A percentile compares a stretch with the other conserved stretches of the same genome.
Conservation (phyloP, 1,140 invertebrate genomes). For the Drosophila sproati region DNA sequence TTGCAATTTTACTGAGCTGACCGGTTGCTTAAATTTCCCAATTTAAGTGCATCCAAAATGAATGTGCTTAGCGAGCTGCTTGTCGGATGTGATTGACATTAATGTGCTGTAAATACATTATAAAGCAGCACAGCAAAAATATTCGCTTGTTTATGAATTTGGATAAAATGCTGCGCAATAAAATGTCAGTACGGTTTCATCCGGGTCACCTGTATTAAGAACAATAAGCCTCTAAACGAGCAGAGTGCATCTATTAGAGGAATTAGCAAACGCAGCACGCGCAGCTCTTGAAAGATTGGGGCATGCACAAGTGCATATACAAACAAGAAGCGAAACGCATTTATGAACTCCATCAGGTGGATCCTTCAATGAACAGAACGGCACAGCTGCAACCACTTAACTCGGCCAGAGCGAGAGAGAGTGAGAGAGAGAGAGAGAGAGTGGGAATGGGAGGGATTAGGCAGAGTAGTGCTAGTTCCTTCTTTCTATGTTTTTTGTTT, state of each 20-base stretch:
- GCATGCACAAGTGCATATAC: background rate
- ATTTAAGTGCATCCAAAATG: constrained; percentile 5
- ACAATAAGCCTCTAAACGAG: constrained; percentile 34
- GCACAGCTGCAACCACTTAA: constrained; percentile 35
- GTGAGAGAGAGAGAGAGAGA: background rate
- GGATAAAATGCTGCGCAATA: constrained; percentile 14
- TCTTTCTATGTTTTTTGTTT: background rate
- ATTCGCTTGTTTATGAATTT: background rate
- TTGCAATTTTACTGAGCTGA: background rate
- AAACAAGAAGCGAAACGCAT: background rate
- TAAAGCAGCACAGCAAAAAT: background rate
- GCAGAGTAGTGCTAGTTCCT: background rate
- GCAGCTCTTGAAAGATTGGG: background rate
- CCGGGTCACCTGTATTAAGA: constrained; percentile 12
- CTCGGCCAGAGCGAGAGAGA: background rate
- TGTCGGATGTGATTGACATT: background rate
- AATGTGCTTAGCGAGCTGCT: background rate
- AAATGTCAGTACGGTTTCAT: background rate
- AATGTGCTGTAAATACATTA: background rate
- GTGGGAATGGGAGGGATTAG: background rate
- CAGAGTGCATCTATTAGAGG: constrained; percentile 12
- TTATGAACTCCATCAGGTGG: background rate
- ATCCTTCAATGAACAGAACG: constrained; percentile 34
- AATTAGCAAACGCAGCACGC: background rate
- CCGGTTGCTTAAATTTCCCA: background rate